Percentiles rank a stretch among this genome's conserved stretches.
Evolutionary conservation across 2,888 invertebrate genomes (phyloP).

Genomic region (Lampropteryx suffumata): DNA sequence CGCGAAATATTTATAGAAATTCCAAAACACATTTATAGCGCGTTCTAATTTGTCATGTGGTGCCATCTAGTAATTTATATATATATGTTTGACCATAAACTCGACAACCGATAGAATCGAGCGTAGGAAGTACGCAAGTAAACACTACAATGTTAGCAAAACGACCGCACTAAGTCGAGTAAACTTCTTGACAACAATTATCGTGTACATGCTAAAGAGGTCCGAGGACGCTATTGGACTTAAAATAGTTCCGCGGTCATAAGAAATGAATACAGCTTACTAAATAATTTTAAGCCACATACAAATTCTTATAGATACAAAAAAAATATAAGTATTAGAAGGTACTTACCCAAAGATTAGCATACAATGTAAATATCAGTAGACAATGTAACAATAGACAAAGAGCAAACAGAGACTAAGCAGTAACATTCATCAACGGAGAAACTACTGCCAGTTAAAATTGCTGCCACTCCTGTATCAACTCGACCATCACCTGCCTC

Average conservation of each 20-base stretch:
- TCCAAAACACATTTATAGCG: too few species aligned
- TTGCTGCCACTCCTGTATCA: constrained; percentile 53
- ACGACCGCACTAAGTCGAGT: constrained; percentile 36
- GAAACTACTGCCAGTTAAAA: constrained; percentile 43
- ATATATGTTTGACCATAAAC: background rate
- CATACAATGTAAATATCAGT: too few species aligned
- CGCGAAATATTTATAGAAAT: too few species aligned
- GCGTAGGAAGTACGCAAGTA: constrained; percentile 8
- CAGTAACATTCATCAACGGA: constrained; percentile 22
- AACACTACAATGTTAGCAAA: constrained; percentile 17
- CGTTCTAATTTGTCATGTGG: too few species aligned
- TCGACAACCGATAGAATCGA: background rate
- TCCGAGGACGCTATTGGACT: constrained; percentile 25
- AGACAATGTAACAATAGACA: too few species aligned
- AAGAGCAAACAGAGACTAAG: constrained; percentile 9
- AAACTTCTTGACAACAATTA: constrained; percentile 39
- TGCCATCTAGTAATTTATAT: too few species aligned
- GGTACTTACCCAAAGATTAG: too few species aligned
- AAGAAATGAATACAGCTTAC: background rate
- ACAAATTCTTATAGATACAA: too few species aligned
- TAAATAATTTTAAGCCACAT: too few species aligned
- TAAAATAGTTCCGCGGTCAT: constrained; percentile 17
- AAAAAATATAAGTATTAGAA: too few species aligned
- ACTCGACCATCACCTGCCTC: constrained; percentile 45
- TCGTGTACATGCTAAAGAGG: constrained; percentile 32